Evolutionary conservation across 2,888 invertebrate genomes (phyloP), one percentile per base, ranked within the genome.

Genomic region (Thera britannica): DNA sequence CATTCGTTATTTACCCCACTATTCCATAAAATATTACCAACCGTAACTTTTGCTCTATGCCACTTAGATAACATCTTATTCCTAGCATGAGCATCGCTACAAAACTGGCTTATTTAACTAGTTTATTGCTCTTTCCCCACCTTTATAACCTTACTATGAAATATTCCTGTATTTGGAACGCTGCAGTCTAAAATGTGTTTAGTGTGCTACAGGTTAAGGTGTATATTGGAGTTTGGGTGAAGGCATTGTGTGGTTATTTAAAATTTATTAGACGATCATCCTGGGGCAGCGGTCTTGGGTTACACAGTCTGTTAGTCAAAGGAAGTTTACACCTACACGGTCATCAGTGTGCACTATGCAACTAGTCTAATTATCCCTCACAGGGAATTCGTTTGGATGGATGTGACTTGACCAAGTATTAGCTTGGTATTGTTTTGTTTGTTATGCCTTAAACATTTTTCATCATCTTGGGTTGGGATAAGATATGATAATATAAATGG

Each of bases 261-360:
- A 82, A 83, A 83, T 83, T 79, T 83, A 83, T 81, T 77, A 81
- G 72, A 68, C 77, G 77, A 79, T 79, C 74, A 81, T 80, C 80
- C 79, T 71, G n/a, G 60, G 73, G 69, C 65, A 57, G 62, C 69
- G 72, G 63, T 55, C 68, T 72, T 74, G 57, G 66, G 76, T 78
- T 82, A 81, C 73, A 81, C 81, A 79, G 79, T 80, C 79, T 79
- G 82, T 75, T 84, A 80, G 83, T 83, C 83, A 84, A 85, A 85
- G 82, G 77, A 78, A 82, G 78, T 82, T 81, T 77, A 80, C 82
- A 81, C 76, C 73, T 76, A 72, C 65, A 60, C 70, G 66, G 74
- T 71, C 73, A 65, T 8, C n/a, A 35, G 66, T 75, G 74, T 84
- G 81, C 81, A 84, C 83, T 78, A 80, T 87, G 83, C 83, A 23